Evolutionary conservation across 2,797 vertebrate genomes (phyloP), one percentile per base, ranked within the genome.

Genomic region (Phalanger gymnotis): DNA sequence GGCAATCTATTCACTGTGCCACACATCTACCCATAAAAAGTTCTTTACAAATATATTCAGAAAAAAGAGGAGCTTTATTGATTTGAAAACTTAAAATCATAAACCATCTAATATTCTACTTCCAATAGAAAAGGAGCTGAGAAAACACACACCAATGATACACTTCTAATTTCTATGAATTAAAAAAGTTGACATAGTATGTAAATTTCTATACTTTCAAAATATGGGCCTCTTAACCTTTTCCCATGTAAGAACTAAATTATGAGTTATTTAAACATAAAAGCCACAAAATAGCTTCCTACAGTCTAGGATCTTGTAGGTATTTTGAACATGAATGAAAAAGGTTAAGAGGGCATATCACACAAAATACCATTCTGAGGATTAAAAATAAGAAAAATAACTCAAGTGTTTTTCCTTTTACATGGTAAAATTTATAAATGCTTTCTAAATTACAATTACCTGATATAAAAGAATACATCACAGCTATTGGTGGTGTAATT

Each of bases 1-100:
- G n/a, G 16, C 2, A 2, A 34, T 66, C 12, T 31, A 34, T 13
- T 3, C 61, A 66, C 13, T 16, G 34, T n/a, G 4, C 14, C 61
- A 61, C 58, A 30, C 31, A 34, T 3, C 11, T 61, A 30, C 30
- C 58, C 58, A n/a, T 66, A 66, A 66, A 66, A 94, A 96, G 93
- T 53, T 96, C 61, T 96, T 93, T 93, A 95, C 53, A 52, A 96
- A 61, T 96, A 53, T 90, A 95, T 94, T 93, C 52, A 92, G 51
- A n/a, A 92, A 95, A 93, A 96, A 96, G 16, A 94, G 34, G 13
- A 34, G 34, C 94, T 53, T 94, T 54, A 95, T 81, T 93, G 34
- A n/a, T 34, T n/a, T 19, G 56, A 22, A 93, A 94, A 30, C 53
- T 93, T 13, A n/a, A 92, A 95, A 53, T 92, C 55, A 81, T 47